phyloP scores from a whole-genome alignment of 2,888 invertebrate genomes.

The Bombyx huttoni region DNA sequence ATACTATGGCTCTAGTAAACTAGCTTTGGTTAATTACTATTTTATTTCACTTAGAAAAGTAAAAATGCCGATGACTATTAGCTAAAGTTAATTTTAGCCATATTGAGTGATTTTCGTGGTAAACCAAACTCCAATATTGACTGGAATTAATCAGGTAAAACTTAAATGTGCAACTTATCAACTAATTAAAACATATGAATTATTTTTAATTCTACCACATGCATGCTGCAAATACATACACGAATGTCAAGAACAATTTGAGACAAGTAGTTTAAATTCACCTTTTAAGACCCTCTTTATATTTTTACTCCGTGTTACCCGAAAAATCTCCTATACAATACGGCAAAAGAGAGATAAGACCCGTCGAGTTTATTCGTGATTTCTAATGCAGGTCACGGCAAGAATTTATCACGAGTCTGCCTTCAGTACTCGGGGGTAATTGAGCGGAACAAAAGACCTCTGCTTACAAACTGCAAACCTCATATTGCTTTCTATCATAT shows the following conservation, averaged over 20 bases:
- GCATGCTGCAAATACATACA: no score
- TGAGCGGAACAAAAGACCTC: conserved; percentile 38
- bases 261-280: conserved; percentile 57
- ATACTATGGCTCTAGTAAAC: no score
- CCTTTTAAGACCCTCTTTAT: conserved; percentile 56
- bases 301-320: conserved; percentile 56
- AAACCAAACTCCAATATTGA: no score
- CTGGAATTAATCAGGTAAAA: background rate
- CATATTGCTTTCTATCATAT: conserved; percentile 3
- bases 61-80: no score
- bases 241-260: conserved; percentile 25
- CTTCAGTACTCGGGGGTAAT: conserved; percentile 43
- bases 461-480: conserved; percentile 22
- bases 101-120: no score
- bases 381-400: conserved; percentile 53
- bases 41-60: no score
- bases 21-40: no score
- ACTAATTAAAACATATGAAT: no score
- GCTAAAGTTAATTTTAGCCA: no score
- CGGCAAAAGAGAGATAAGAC: conserved; percentile 46
- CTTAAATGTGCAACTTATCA: background rate
- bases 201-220: no score
- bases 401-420: conserved; percentile 50
- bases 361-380: conserved; percentile 34
- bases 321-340: conserved; percentile 41